Conservation (phyloP, 2,888 invertebrate species). For the Cataglyphis albicans region DNA sequence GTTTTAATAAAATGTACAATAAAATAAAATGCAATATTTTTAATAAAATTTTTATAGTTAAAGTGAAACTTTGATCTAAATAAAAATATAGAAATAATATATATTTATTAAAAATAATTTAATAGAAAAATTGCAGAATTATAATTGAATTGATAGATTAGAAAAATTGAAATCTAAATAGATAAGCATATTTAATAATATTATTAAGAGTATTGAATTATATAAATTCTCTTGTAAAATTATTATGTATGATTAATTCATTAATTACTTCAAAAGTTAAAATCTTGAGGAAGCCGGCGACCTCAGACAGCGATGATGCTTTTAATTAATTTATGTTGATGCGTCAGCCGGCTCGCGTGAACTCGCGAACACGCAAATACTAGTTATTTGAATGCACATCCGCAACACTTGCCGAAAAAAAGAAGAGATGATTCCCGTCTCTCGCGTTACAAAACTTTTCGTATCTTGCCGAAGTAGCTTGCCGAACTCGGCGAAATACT, state of each 20-base stretch:
- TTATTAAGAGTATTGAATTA: not conserved
- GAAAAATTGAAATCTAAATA: not conserved
- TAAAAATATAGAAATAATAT: not conserved
- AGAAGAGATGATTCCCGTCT: not conserved
- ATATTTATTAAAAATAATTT: not conserved
- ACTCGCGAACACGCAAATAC: conserved; percentile 34
- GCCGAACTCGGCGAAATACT: not conserved
- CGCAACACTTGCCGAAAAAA: not conserved
- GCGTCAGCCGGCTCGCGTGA: not conserved
- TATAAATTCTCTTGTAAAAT: not conserved
- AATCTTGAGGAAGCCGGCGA: conserved; percentile 8
- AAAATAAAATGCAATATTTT: not conserved
- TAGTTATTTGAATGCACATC: conserved; percentile 1
- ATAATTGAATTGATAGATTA: not conserved
- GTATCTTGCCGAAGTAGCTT: not conserved
- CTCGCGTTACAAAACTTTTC: conserved; percentile 25
- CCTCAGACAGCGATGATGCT: not conserved
- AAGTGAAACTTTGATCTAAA: not conserved
- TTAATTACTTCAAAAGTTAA: conserved; percentile 7
- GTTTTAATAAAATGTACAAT: not conserved
- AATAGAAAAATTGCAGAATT: not conserved
- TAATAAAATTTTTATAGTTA: not conserved
- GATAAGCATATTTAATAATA: not conserved
- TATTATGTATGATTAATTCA: conserved; percentile 22
- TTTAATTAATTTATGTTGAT: conserved; percentile 33